Evolutionary conservation across 2,888 invertebrate genomes (phyloP), one percentile per base, ranked within the genome.

Genomic region (Drosophila infuscata): DNA sequence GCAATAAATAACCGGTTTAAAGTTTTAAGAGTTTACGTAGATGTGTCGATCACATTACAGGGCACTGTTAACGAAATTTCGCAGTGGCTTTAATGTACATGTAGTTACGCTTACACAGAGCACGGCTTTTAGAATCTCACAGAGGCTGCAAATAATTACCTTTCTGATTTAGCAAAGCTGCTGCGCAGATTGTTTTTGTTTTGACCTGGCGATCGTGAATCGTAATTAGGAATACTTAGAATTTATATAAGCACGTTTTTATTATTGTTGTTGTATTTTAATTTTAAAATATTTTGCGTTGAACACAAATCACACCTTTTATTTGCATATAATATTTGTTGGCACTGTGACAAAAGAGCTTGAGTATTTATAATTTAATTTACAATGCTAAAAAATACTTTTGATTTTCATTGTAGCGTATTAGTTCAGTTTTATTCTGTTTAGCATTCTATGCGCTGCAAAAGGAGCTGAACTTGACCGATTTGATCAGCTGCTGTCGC

Each of bases 381-480:
- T 17, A 54, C n/a, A 36, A 65, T 36, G 38, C 49, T 72, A 46
- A 15, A 52, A 33, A 52, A 46, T 38, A 73, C 58, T 82, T 64
- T 67, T 67, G n/a, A 25, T 58, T 76, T 48, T 51, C 12, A 70
- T 56, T 65, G 12, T 41, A 51, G 63, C 52, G 48, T 30, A 51
- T 59, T 58, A 20, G 64, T 54, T 65, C 36, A 51, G 49, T 29
- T 58, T 35, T 62, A 53, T 38, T 36, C 17, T 54, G 38, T n/a
- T 25, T 57, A 38, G n/a, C 54, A 51, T 49, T 58, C 33, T 60
- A 32, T 51, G 46, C 70, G 41, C 70, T 70, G 54, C 54, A 60
- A 57, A 74, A 71, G 68, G 67, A 72, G 67, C 77, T 84, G 91
- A 89, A 89, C 89, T 89, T 89, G 89, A 91, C 89, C 89, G 91